Evolutionary conservation across 2,797 vertebrate genomes (phyloP).

Genomic region (Acomys russatus): DNA sequence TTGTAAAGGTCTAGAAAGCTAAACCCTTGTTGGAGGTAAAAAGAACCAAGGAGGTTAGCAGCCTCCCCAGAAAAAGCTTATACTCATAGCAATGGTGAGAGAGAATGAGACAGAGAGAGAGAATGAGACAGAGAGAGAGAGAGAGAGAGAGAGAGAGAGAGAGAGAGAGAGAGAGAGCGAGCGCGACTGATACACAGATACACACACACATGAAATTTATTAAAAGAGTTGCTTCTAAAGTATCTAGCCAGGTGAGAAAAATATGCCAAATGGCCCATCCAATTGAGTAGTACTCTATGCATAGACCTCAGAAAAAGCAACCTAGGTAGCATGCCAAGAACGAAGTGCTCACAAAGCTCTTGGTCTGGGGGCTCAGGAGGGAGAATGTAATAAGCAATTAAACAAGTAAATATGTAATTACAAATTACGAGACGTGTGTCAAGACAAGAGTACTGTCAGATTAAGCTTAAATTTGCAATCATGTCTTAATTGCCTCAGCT

Average conservation of each 20-base stretch:
- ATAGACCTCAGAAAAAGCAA: constrained; percentile 34
- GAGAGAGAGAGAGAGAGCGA: too few species aligned
- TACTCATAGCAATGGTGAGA: neutral
- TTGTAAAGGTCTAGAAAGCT: neutral
- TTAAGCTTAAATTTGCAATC: constrained; percentile 39
- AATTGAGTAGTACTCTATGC: constrained; percentile 50
- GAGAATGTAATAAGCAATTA: constrained; percentile 46
- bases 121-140: too few species aligned
- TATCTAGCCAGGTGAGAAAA: constrained; percentile 61
- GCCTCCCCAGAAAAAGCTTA: neutral
- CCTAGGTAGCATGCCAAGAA: neutral
- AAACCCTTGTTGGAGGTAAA: neutral
- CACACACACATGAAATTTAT: constrained; percentile 11
- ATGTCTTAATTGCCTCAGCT: constrained; percentile 66
- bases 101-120: too few species aligned
- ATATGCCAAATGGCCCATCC: constrained; percentile 66
- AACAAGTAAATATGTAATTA: constrained; percentile 68
- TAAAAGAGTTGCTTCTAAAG: constrained; percentile 53
- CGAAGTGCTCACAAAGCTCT: neutral
- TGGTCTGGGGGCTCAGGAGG: neutral
- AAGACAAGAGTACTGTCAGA: constrained; percentile 40
- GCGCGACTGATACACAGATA: too few species aligned
- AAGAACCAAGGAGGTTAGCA: neutral
- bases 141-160: too few species aligned
- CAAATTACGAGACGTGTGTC: neutral